A percentile compares a stretch with the other conserved stretches of the same genome.
phyloP scores from a whole-genome alignment of 1,140 invertebrate genomes.

The Hetaerina americana region DNA sequence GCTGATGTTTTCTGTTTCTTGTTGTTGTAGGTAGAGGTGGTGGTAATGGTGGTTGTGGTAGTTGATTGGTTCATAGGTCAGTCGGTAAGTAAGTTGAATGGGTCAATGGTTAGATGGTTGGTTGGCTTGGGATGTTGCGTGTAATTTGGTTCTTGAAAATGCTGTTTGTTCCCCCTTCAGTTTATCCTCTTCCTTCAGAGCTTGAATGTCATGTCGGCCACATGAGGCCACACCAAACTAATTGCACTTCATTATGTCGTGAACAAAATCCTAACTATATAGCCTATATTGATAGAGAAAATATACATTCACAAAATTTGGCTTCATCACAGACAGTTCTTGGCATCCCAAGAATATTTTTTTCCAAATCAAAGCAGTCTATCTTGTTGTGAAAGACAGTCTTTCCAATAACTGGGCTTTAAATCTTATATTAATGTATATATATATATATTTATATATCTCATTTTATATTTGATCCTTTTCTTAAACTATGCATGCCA shows the following conservation, averaged over 20 bases:
- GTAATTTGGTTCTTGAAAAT: background rate
- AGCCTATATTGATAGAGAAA: background rate
- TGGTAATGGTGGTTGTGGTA: background rate
- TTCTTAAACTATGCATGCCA: background rate
- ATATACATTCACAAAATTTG: conserved; percentile 1
- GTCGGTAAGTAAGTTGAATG: background rate
- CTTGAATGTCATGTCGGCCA: background rate
- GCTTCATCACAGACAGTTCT: background rate
- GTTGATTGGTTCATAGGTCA: background rate
- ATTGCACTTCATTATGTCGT: background rate
- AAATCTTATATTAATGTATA: conserved; percentile 1
- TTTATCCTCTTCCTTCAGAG: background rate
- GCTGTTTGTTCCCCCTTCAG: background rate
- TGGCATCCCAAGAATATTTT: background rate
- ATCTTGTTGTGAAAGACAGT: background rate
- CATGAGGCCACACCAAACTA: background rate
- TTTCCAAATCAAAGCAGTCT: background rate
- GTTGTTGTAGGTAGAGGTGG: background rate
- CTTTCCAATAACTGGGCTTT: background rate
- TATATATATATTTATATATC: background rate
- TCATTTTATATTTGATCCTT: background rate
- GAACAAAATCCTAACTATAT: background rate
- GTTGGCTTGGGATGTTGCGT: background rate
- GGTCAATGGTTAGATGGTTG: background rate
- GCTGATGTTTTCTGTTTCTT: background rate